Base-by-base conservation (phyloP, 1,140 invertebrate genomes). In the Diorhabda sublineata region DNA sequence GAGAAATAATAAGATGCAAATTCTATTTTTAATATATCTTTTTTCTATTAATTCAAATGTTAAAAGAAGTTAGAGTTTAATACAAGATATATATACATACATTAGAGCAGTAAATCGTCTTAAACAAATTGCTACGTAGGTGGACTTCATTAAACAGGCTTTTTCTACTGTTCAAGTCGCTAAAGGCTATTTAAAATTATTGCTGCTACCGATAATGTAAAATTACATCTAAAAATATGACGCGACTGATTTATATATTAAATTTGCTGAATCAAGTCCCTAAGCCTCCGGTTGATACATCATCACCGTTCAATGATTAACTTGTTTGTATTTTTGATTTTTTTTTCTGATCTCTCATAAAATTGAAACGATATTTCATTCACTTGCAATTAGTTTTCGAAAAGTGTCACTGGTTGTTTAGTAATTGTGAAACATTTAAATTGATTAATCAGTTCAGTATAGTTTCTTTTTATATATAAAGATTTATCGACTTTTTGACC, bases 171-270 rank as follows among this genome's bases (percentile, higher is more conserved):
- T 42, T 42, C 6, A 11, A 6, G 64, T 65, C 47, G 64, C 64
- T 65, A 65, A 47, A 57, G 64, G 64, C 64, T 65, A 65, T 45
- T 65, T 58, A 43, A 65, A 65, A 65, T 65, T 65, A 65, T 65
- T 58, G 47, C 52, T 7, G 64, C 64, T 65, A 65, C 64, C 52
- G 64, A 65, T 41, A 57, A 57, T 44, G 44, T 62, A 44, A 26
- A 45, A 57, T 65, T 57, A 58, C 52, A 26, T 65, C 64, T 44
- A 58, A 65, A 65, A 57, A 65, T 65, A 65, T 65, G 64, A 65
- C 64, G 58, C 47, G 42, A 43, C 47, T 65, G 42, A n/a, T 47
- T 65, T 65, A 65, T 65, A 42, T 58, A 58, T 65, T 65, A 47
- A 41, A 65, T 65, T 65, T 65, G 56, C 5, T 26, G 44, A 58